Conservation (phyloP, 35 echinoderm and acorn worm genomes). For the Ophioderma brevispina region DNA sequence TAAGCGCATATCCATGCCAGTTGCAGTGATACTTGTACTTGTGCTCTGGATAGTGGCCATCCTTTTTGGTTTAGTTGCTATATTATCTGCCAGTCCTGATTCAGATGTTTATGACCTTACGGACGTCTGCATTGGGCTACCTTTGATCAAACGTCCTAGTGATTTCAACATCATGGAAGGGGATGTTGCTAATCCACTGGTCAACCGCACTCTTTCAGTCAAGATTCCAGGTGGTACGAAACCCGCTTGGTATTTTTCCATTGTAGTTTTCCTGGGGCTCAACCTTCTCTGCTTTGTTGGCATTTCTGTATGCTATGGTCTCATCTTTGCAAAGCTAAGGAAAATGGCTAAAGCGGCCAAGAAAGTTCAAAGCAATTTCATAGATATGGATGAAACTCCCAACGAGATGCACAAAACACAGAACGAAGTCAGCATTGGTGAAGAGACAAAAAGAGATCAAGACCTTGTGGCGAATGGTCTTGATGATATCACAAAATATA, state of each 20-base stretch:
- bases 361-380: background rate
- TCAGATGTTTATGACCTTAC: too few species aligned
- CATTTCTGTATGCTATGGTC: slow-evolving; percentile 46
- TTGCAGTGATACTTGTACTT: too few species aligned
- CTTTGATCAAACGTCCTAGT: background rate
- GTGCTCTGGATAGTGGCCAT: too few species aligned
- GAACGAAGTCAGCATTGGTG: too few species aligned
- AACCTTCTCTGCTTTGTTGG: slow-evolving; percentile 56
- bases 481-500: too few species aligned
- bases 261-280: slow-evolving; percentile 59
- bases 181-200: background rate
- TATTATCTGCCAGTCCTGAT: too few species aligned
- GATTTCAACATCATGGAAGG: background rate
- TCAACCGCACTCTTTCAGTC: background rate
- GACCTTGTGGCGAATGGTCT: too few species aligned
- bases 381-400: background rate
- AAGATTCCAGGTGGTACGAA: background rate
- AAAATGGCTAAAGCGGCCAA: slow-evolving; percentile 35
- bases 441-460: too few species aligned
- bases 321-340: slow-evolving; percentile 60
- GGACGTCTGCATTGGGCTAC: too few species aligned
- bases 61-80: too few species aligned
- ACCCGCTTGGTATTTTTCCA: slow-evolving; percentile 67
- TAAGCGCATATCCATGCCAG: too few species aligned
- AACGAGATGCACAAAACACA: too few species aligned